Evolutionary conservation across 1,140 invertebrate species (phyloP), one percentile per base, ranked within the genome.

Genomic region (Chrysoperla carnea): DNA sequence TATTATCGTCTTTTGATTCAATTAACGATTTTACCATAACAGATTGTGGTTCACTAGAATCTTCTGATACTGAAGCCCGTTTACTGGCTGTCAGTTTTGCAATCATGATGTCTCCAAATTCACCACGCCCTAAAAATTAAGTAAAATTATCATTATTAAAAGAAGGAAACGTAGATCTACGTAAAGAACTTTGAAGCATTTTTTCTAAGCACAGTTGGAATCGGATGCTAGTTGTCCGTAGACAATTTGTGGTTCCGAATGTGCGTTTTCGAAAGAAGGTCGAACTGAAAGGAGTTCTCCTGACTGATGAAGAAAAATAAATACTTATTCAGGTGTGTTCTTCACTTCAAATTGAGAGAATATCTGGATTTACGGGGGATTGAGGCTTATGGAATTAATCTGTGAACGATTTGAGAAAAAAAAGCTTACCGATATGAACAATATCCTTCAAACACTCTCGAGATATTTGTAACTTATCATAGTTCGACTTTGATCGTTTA

Each of bases 31-130:
- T 86, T 0, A 84, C 75, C 67, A 85, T 72, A 1, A 84, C 71
- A 12, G 62, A 42, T 61, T 61, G 0, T 45, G 41, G 2, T 51
- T 54, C 0, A 46, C 29, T 29, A 62, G 48, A 37, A 64, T 54
- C 45, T 63, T 52, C 58, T 53, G 27, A 53, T 51, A 8, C 40
- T 29, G 23, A 15, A 4, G 42, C 44, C 35, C 61, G 55, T 39
- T 68, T 48, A 9, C 42, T 50, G 47, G 68, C 62, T 7, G 67
- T 59, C 12, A 69, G 70, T 57, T 78, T 84, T 0, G 81, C 81
- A 6, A 91, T 63, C 52, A 84, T 81, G 1, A 94, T 78, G 54
- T 94, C 89, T 1, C 91, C 90, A 54, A 90, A 93, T 51, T 90
- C 80, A 7, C 89, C 88, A 29, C 85, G 79, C 28, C 90, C 85